Conservation (phyloP, 2,113 vertebrate genomes). For the Panurus biarmicus region DNA sequence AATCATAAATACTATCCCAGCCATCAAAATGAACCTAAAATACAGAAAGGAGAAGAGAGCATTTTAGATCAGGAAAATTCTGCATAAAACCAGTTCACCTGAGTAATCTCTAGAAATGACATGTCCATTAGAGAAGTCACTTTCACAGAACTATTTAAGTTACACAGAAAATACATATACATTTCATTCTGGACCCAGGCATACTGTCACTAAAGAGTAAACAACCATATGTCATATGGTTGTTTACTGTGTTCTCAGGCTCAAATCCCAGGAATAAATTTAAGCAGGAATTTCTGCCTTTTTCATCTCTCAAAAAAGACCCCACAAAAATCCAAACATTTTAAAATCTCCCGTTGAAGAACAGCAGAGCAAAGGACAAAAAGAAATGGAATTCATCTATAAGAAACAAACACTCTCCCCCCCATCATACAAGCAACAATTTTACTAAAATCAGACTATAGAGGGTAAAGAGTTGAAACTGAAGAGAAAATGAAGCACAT, state of each 20-base stretch:
- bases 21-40: conserved; percentile 82
- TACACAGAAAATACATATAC: not conserved
- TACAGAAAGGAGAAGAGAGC: not conserved
- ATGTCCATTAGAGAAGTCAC: not conserved
- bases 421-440: not conserved
- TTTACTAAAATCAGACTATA: not conserved
- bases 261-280: not conserved
- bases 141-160: not conserved
- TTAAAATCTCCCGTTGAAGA: not conserved
- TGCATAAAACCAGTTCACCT: not conserved
- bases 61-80: not conserved
- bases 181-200: not conserved
- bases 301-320: not conserved
- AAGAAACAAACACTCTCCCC: fast-evolving
- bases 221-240: not conserved
- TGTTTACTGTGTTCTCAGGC: not conserved
- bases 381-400: not conserved
- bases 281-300: not conserved
- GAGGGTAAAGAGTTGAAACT: not conserved
- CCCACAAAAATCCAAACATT: not conserved
- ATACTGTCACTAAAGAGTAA: not conserved
- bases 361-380: not conserved
- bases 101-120: not conserved
- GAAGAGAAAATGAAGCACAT: not conserved
- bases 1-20: conserved; percentile 80